phyloP scores from a whole-genome alignment of 2,113 vertebrate genomes.

The Gila orcuttii region DNA sequence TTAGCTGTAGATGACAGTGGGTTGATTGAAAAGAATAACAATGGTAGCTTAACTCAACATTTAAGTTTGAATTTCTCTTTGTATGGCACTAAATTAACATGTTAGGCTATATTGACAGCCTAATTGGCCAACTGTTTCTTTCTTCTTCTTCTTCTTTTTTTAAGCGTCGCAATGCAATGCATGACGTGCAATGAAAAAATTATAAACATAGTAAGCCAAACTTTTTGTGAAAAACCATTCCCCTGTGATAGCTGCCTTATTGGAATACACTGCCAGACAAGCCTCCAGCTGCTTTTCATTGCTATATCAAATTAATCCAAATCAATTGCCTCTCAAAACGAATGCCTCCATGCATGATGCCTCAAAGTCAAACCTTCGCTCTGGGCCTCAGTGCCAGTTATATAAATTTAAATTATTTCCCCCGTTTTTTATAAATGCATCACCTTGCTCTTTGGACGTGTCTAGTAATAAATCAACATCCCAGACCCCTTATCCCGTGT shows the following conservation, averaged over 20 bases:
- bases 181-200: conserved; percentile 33
- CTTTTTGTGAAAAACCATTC: conserved; percentile 69
- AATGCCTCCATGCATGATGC: conserved; percentile 62
- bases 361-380: conserved; percentile 66
- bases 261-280: conserved; percentile 70
- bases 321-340: conserved; percentile 69
- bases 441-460: conserved; percentile 60
- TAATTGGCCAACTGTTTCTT: not conserved
- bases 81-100: not conserved
- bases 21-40: no score
- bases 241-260: conserved; percentile 67
- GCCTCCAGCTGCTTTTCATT: conserved; percentile 55
- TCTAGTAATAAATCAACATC: conserved; percentile 72
- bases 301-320: conserved; percentile 68
- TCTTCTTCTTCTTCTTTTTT: no score
- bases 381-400: conserved; percentile 62
- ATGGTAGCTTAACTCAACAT: not conserved
- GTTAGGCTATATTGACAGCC: not conserved
- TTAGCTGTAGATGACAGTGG: no score
- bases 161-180: conserved; percentile 58
- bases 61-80: not conserved
- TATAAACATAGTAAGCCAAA: conserved; percentile 47
- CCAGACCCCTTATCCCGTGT: conserved; percentile 60
- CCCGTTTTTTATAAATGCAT: conserved; percentile 68
- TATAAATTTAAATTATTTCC: conserved; percentile 68